Percentiles rank a stretch among this genome's conserved stretches.
Conservation (phyloP, 2,888 invertebrate species). For the Drosophila ezoana region DNA sequence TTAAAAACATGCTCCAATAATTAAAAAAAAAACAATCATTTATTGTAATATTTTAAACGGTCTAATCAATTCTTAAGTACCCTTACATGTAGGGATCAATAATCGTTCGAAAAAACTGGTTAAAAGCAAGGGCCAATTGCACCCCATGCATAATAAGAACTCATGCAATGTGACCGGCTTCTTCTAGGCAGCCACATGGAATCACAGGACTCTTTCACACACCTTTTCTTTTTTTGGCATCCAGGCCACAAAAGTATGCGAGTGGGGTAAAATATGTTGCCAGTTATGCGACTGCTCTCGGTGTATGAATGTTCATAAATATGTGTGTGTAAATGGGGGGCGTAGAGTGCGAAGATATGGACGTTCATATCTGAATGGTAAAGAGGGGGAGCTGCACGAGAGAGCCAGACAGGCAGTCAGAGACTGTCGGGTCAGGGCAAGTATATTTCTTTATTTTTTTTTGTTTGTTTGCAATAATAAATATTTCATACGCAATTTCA, state of each 20-base stretch:
- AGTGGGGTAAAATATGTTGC: constrained; percentile 49
- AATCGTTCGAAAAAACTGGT: neutral
- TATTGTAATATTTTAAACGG: too few relatives aligned
- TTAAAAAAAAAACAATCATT: too few relatives aligned
- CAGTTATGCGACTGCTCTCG: constrained; percentile 46
- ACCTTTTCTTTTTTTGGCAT: constrained; percentile 44
- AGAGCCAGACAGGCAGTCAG: constrained; percentile 19
- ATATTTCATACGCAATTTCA: constrained; percentile 71
- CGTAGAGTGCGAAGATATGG: constrained; percentile 8
- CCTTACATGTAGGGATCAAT: neutral
- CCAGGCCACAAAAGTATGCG: constrained; percentile 59
- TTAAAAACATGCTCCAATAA: too few relatives aligned
- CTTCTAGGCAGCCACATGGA: constrained; percentile 3
- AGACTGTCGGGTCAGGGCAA: constrained; percentile 31
- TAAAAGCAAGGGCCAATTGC: neutral
- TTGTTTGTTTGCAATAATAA: constrained; percentile 52
- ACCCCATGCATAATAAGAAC: neutral
- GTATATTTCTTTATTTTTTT: constrained; percentile 11
- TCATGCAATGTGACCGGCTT: constrained; percentile 1
- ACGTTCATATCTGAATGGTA: neutral
- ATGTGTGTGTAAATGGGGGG: constrained; percentile 12
- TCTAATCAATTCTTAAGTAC: neutral
- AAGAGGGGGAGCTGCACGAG: neutral
- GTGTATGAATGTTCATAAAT: constrained; percentile 11
- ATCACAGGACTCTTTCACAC: constrained; percentile 5